Base-by-base conservation (phyloP, 2,113 vertebrate species). In the Cochlearius cochlearius region DNA sequence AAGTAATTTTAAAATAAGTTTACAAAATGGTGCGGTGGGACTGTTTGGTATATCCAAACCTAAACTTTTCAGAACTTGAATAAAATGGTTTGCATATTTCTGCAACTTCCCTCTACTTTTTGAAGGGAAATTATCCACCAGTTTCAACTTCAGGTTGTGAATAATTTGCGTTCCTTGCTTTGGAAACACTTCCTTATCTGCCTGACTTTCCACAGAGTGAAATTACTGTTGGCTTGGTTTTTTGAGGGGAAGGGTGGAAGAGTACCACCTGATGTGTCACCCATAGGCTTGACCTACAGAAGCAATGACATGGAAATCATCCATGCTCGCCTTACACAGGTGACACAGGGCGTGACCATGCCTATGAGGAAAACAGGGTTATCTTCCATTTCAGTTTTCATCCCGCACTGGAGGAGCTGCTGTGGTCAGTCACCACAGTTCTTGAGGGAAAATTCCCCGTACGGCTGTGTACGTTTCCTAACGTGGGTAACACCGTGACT, bases 291-390 rank as follows among this genome's bases (percentile, higher is more conserved):
- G 36, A 83, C 8, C 18, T 69, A 38, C 39, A 69, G 67, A 58
- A 92, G 47, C 16, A 59, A 21, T 52, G 58, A 60, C 38, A 72
- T 19, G 15, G 55, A 82, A 82, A 11, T 68, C 29, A 52, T 30
- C 53, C 66, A 15, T 63, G 21, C 5, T 79, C 43, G 62, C 21
- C 2, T 68, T 64, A 32, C 52, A 39, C 34, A 43, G 25, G 43
- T 88, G 32, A 38, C 47, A 20, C 7, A 36, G 69, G 67, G 18
- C 2, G 0, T 23, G 25, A 41, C 38, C 0, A 0, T 23, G 13
- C 29, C 17, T n/a, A 8, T 26, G 63, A 78, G 26, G 69, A 23
- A 59, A 90, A 43, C 0, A 2, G 39, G 21, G 3, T 67, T 81
- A 15, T 77, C 68, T 86, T 93, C 52, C 49, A 11, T 87, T 92